Evolutionary conservation across 2,113 vertebrate genomes (phyloP).

Genomic region (Pluvianellus socialis): DNA sequence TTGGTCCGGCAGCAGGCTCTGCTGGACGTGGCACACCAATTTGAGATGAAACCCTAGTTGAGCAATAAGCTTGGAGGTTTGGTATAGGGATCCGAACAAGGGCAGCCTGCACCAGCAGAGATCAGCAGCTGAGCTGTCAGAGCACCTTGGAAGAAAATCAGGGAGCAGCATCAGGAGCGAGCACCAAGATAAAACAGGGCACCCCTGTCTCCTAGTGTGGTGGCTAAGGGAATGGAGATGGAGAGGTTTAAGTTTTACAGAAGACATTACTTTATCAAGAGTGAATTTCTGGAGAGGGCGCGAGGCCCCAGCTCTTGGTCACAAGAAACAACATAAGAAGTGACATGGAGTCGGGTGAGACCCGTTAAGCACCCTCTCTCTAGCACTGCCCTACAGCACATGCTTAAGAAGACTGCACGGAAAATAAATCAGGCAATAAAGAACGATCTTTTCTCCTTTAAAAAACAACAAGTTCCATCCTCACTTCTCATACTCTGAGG

Average conservation of each 20-base stretch:
- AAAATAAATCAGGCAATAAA: neutral
- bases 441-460: neutral
- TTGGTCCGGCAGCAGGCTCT: neutral
- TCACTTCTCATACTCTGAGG: neutral
- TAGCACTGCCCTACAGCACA: neutral
- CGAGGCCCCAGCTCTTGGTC: neutral
- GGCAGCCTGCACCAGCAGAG: neutral
- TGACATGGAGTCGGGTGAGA: neutral
- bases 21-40: neutral
- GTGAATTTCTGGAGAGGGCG: neutral
- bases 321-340: fast-evolving
- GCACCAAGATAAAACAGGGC: neutral
- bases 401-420: neutral
- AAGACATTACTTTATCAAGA: neutral
- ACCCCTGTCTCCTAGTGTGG: neutral
- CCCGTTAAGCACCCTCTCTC: neutral
- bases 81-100: neutral
- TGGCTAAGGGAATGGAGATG: neutral
- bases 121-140: neutral
- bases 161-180: neutral
- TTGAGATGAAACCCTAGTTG: neutral
- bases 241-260: neutral
- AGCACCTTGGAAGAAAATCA: neutral
- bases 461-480: neutral
- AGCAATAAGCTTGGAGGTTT: neutral